These are phyloP conservation scores for Pachyrhynchus sulphureomaculatus DNA, from an alignment of 1,140 invertebrate species.

Conservation along the genomic window DNA sequence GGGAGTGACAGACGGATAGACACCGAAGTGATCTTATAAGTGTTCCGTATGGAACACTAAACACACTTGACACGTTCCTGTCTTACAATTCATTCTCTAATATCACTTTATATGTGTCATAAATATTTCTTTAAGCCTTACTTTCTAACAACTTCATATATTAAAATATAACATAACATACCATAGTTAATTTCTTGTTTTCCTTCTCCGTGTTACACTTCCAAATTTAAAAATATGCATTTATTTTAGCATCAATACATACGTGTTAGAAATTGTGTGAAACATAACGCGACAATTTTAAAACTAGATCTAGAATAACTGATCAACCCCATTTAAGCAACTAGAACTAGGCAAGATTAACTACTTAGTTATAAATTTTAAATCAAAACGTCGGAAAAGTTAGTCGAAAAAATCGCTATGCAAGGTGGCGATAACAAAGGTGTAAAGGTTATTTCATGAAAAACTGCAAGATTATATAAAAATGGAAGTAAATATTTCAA, in stretches of 20 bases:
- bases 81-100: no score
- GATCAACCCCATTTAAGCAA: conserved; percentile 3
- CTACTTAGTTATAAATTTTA: conserved; percentile 8
- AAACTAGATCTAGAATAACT: neutral
- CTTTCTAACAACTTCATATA: no score
- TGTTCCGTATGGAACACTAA: no score
- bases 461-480: neutral
- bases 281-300: neutral
- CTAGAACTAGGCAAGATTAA: conserved; percentile 3
- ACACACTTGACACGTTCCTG: no score
- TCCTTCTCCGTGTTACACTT: no score
- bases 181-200: no score
- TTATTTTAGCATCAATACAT: neutral
- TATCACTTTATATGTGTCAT: no score
- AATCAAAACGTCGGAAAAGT: neutral
- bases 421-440: conserved; percentile 1
- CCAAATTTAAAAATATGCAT: neutral
- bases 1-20: no score
- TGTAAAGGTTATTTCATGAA: neutral
- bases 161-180: no score
- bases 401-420: neutral
- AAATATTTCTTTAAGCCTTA: no score
- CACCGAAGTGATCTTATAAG: no score
- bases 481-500: no score
- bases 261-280: neutral